Evolutionary conservation across 2,113 vertebrate genomes (phyloP), one percentile per base, ranked within the genome.

Genomic region (Nannospalax galili): DNA sequence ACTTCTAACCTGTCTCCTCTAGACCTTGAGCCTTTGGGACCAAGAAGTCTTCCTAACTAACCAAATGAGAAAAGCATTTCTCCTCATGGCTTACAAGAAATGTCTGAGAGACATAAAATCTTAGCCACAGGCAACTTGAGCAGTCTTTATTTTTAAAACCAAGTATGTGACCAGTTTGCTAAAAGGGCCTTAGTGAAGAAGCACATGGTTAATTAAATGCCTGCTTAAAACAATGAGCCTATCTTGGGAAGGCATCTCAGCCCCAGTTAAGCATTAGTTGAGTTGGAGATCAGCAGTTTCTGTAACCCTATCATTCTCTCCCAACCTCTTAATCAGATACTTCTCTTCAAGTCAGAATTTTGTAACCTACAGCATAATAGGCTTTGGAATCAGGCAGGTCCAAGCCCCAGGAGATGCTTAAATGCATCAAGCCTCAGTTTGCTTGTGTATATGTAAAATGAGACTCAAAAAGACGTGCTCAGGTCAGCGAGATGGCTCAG

Each of bases 81-180:
- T 80, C 24, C 65, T 58, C 28, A n/a, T 19, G 69, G 78, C 35
- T 95, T 86, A 92, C 28, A 85, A 69, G 93, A 77, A 30, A 62
- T 14, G 1, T 8, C 58, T 48, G 28, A 75, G 40, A 88, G 80
- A 87, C 1, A 11, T 48, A 92, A 85, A 87, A 88, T 75, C 40
- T 60, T 42, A 85, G 87, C 85, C 64, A 79, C 14, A 0, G 42
- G 82, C 58, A 86, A 88, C n/a, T 32, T 42, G 72, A 88, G 94
- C 28, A 24, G 87, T 85, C 78, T 69, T 1, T 74, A 72, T 60
- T 95, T 96, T 92, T 92, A 80, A 91, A 85, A 79, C 69, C 35
- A 42, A n/a, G 35, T 67, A 48, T 52, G 56, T 60, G 78, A 94
- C 42, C 74, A 60, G 52, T 93, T 79, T 95, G 91, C 64, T 88